phyloP scores from a whole-genome alignment of 2,113 vertebrate genomes.

The Hippocampus comes region DNA sequence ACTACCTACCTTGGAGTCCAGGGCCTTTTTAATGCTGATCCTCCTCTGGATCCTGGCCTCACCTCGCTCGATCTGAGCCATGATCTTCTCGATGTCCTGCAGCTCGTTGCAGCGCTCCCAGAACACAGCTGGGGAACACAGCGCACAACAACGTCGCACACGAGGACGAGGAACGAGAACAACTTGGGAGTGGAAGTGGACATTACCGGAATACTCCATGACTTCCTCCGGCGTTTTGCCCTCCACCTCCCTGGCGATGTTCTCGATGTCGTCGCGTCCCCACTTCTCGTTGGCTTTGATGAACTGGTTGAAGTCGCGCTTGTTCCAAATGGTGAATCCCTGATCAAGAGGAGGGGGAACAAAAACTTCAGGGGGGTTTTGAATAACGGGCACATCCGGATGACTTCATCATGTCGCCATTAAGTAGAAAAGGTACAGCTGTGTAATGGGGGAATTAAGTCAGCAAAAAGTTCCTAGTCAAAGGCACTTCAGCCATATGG shows the following conservation, averaged over 20 bases:
- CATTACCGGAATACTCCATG: constrained; percentile 94
- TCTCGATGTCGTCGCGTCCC: constrained; percentile 97
- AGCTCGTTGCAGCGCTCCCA: constrained; percentile 99
- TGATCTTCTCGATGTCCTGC: constrained; percentile 98
- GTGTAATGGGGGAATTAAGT: no score
- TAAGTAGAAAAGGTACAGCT: background rate
- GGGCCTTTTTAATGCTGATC: constrained; percentile 97
- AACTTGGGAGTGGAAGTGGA: background rate
- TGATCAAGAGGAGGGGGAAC: constrained; percentile 37
- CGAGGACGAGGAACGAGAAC: background rate
- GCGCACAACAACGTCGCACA: background rate
- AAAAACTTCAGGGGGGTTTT: background rate
- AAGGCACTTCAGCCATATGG: no score
- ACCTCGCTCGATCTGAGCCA: constrained; percentile 98
- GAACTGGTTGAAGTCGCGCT: constrained; percentile 99
- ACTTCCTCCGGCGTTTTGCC: constrained; percentile 98
- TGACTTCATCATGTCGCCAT: no score
- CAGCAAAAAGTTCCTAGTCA: no score
- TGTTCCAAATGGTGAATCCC: constrained; percentile 99
- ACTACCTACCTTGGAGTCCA: constrained; percentile 88
- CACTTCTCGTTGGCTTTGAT: constrained; percentile 99
- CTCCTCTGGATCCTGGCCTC: constrained; percentile 97
- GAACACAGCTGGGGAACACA: constrained; percentile 83
- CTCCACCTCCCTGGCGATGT: constrained; percentile 96
- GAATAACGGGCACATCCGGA: no score